Evolutionary conservation across 2,113 vertebrate species (phyloP), one percentile per base, ranked within the genome.

Genomic region (Rhynchopsitta pachyrhyncha): DNA sequence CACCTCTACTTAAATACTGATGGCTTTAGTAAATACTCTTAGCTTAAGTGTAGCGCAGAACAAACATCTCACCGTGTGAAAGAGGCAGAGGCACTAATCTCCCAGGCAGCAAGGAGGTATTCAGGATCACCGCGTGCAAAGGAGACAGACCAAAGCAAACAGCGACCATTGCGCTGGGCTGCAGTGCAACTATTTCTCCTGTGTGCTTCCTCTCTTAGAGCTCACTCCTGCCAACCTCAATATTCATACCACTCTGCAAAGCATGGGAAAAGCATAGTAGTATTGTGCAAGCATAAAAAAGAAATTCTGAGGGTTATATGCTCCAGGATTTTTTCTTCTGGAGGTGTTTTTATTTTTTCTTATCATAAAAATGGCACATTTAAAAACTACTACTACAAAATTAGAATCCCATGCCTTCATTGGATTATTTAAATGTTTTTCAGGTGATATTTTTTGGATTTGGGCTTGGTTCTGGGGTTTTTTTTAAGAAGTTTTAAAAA

Each of bases 21-120:
- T 76, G 73, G 74, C 84, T 66, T 94, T 77, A 69, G 90, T 87
- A 69, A 95, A 94, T 46, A 92, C 19, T 79, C 70, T 37, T 20
- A 82, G 37, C 67, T 67, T 23, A 69, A 87, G 62, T 3, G 41
- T 17, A 41, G 67, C 49, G 7, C 2, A 41, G 82, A 92, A 41
- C 41, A 89, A 91, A 85, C 74, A 62, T 10, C 81, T 66, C 91
- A 15, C 52, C 31, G 24, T n/a, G 41, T 10, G 28, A 42, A 41
- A 4, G 57, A 66, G 57, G 66, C 74, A 85, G 66, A 87, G 84
- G 81, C 78, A 47, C 57, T 53, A 1, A 63, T 59, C 55, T 82
- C 71, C 89, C 49, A 60, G 68, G 86, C 86, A 89, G 57, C 35
- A 42, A 17, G n/a, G 4, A 52, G 75, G 75, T 37, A 82, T 41